These are phyloP conservation scores for Dicerorhinus sumatrensis DNA, from an alignment of 2,113 vertebrate species.

Conservation along the genomic window DNA sequence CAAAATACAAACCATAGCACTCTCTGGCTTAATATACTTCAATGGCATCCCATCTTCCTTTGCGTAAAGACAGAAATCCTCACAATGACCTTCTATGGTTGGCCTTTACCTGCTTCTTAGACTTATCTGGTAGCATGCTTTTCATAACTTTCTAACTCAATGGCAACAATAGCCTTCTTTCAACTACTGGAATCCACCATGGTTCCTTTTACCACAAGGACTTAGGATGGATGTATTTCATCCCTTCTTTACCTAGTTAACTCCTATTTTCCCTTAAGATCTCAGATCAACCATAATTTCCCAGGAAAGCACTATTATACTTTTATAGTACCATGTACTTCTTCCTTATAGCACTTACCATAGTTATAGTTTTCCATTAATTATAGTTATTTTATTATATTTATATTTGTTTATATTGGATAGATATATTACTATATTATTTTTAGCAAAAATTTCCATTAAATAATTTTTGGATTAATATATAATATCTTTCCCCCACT, in stretches of 20 bases:
- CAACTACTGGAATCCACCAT: background rate
- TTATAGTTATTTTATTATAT: background rate
- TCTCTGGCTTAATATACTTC: background rate
- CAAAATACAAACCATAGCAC: background rate
- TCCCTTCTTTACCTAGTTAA: background rate
- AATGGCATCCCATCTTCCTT: background rate
- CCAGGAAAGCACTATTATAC: background rate
- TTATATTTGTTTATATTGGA: background rate
- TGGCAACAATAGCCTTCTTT: background rate
- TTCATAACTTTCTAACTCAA: background rate
- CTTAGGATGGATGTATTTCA: background rate
- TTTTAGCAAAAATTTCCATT: background rate
- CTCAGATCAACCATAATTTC: background rate
- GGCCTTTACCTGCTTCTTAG: background rate
- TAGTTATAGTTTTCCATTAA: background rate
- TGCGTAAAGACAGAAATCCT: constrained; percentile 43
- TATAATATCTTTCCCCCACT: background rate
- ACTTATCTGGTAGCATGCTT: background rate
- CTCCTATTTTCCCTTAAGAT: background rate
- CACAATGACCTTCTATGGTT: background rate
- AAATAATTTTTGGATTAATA: background rate
- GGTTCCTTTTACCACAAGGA: background rate
- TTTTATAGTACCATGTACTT: background rate
- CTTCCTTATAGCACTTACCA: background rate
- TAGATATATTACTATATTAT: background rate